Conservation (phyloP, 2,113 vertebrate species). For the Cyanocitta stelleri region DNA sequence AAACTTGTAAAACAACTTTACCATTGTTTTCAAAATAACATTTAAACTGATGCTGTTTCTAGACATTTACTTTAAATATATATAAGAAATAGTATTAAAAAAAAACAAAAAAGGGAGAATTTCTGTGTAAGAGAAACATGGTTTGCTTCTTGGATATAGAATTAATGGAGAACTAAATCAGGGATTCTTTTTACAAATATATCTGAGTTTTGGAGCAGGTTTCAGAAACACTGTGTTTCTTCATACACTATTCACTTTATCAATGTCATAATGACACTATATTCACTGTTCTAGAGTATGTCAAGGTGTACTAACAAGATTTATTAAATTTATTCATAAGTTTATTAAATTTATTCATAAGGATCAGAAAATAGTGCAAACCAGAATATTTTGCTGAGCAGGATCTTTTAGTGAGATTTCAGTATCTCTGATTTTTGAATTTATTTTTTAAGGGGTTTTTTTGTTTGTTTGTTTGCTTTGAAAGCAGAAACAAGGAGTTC, state of each 20-base stretch:
- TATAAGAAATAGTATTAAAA: neutral
- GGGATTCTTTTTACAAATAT: neutral
- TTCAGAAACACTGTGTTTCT: neutral
- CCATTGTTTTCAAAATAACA: neutral
- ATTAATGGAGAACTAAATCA: neutral
- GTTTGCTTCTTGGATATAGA: neutral
- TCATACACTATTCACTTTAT: neutral
- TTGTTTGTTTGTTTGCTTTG: neutral
- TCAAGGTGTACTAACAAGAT: neutral
- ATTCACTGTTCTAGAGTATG: neutral
- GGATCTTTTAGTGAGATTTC: neutral
- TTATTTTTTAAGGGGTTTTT: neutral
- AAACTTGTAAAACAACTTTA: neutral
- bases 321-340: neutral
- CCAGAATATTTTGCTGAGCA: neutral
- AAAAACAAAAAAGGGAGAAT: neutral
- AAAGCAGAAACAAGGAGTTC: neutral
- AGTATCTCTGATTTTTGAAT: neutral
- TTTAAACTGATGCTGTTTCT: neutral
- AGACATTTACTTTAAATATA: neutral
- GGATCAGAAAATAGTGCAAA: neutral
- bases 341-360: neutral
- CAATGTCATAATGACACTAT: neutral
- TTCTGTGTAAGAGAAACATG: neutral
- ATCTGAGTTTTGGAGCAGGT: neutral